Evolutionary conservation across 2,113 vertebrate species (phyloP).

Genomic region (Cynoglossus semilaevis): DNA sequence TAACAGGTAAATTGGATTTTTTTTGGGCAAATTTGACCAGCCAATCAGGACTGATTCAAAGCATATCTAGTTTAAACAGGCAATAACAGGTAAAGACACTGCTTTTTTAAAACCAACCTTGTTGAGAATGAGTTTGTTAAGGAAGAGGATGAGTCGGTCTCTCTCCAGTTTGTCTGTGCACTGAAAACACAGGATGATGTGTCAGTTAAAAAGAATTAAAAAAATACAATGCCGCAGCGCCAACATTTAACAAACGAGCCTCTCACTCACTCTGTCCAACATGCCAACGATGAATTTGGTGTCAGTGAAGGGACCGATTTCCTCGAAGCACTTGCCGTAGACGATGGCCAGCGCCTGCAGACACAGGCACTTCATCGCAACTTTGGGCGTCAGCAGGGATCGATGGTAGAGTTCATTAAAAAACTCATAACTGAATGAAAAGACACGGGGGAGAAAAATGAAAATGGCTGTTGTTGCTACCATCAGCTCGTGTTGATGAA

Average conservation of each 20-base stretch:
- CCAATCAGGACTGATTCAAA: no score
- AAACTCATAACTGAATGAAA: slow-evolving; percentile 86
- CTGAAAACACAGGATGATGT: slow-evolving; percentile 64
- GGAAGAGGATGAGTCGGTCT: slow-evolving; percentile 92
- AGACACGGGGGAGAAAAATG: not conserved
- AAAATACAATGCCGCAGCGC: not conserved
- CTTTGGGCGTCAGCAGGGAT: slow-evolving; percentile 97
- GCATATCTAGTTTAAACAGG: not conserved
- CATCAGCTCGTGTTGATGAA: not conserved
- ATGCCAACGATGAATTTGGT: slow-evolving; percentile 97
- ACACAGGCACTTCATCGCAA: slow-evolving; percentile 98
- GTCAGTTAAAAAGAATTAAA: not conserved
- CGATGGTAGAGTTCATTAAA: slow-evolving; percentile 99
- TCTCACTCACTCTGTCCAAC: slow-evolving; percentile 89
- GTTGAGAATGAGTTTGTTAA: slow-evolving; percentile 97
- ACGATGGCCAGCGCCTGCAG: slow-evolving; percentile 97
- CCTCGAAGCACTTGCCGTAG: slow-evolving; percentile 93
- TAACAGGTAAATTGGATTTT: no score
- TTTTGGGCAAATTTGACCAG: no score
- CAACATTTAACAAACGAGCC: not conserved
- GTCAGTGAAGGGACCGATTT: slow-evolving; percentile 95
- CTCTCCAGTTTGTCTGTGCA: slow-evolving; percentile 94
- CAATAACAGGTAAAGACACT: not conserved
- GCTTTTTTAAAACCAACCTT: slow-evolving; percentile 73
- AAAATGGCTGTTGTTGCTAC: not conserved